These are phyloP conservation scores for Sinodicranocentrus sp. DNA, from an alignment of 2,888 invertebrate genomes.

Conservation along the genomic window DNA sequence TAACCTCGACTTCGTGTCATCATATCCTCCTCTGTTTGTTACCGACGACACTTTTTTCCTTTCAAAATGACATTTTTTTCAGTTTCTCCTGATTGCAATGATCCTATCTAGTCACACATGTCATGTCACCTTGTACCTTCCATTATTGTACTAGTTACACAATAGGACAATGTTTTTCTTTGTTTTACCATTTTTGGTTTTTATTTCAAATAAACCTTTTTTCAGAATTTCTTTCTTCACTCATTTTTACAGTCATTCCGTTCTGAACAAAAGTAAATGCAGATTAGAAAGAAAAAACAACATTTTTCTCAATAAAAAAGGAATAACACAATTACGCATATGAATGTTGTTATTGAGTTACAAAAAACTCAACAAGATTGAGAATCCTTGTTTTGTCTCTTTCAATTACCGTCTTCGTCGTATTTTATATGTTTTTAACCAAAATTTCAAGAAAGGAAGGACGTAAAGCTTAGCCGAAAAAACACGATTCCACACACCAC, in stretches of 20 bases:
- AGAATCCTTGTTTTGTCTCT: constrained; percentile 10
- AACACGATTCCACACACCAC: neutral
- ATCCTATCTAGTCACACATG: constrained; percentile 8
- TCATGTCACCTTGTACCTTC: constrained; percentile 24
- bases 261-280: constrained; percentile 47
- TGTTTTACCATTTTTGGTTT: neutral
- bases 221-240: constrained; percentile 5
- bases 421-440: neutral
- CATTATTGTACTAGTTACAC: constrained; percentile 34
- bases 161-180: constrained; percentile 26
- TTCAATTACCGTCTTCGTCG: neutral
- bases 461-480: neutral
- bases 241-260: constrained; percentile 19
- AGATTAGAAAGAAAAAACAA: constrained; percentile 19
- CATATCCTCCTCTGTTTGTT: constrained; percentile 6
- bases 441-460: neutral
- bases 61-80: constrained; percentile 28
- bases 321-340: constrained; percentile 9
- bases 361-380: neutral
- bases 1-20: constrained; percentile 18
- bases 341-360: neutral
- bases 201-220: neutral
- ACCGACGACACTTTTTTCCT: constrained; percentile 34
- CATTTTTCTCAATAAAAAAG: constrained; percentile 16
- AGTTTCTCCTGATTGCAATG: neutral